Conservation (phyloP, 2,797 vertebrate species). For the Tapirus indicus region DNA sequence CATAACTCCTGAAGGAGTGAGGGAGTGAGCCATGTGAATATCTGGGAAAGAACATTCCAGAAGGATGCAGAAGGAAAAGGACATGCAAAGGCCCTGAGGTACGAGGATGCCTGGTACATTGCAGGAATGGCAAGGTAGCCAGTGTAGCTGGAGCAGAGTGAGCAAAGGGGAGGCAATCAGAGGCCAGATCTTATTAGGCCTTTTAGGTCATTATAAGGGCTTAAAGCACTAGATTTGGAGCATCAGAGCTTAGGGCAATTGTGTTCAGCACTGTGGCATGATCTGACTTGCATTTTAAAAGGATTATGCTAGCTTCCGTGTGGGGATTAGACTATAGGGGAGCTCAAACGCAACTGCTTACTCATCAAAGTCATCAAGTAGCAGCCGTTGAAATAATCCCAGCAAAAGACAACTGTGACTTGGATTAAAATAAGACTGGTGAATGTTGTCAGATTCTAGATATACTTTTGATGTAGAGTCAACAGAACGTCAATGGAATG, state of each 20-base stretch:
- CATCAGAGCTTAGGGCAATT: neutral
- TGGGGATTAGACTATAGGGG: neutral
- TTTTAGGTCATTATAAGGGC: neutral
- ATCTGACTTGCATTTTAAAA: neutral
- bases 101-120: neutral
- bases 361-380: conserved; percentile 25
- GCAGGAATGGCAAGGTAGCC: neutral
- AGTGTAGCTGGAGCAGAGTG: neutral
- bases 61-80: neutral
- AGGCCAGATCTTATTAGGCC: neutral
- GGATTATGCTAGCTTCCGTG: neutral
- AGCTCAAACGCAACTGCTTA: neutral
- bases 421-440: neutral
- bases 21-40: neutral
- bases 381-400: neutral
- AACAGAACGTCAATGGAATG: neutral
- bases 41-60: neutral
- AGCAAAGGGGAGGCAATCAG: neutral
- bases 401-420: neutral
- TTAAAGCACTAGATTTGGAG: neutral
- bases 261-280: neutral
- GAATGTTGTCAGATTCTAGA: neutral
- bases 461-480: neutral
- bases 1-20: neutral
- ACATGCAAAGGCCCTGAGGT: neutral